phyloP scores from a whole-genome alignment of 1,140 invertebrate species.

The Arctopsyche grandis region DNA sequence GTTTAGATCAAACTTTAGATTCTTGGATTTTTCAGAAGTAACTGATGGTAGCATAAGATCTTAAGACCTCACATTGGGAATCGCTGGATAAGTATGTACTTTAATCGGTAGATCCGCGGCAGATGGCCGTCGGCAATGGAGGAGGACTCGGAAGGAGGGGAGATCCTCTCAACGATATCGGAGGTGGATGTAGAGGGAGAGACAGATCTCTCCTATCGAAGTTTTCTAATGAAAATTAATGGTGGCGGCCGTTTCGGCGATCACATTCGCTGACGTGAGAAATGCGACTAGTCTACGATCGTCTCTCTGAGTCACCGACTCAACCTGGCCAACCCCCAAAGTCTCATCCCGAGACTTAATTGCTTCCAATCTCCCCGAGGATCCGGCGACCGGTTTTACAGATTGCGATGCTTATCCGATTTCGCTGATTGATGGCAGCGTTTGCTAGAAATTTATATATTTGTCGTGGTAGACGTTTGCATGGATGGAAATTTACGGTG shows the following conservation, averaged over 20 bases:
- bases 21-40: too few species aligned
- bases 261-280: constrained; percentile 43
- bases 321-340: neutral
- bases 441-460: neutral
- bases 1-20: too few species aligned
- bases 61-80: too few species aligned
- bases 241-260: constrained; percentile 29
- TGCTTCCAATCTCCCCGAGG: constrained; percentile 26
- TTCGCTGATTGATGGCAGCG: constrained; percentile 5
- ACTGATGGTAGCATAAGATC: neutral
- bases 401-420: neutral
- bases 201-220: constrained; percentile 42
- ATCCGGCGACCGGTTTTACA: neutral
- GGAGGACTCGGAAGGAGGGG: constrained; percentile 16
- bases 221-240: constrained; percentile 51
- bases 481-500: neutral
- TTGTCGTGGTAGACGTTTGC: neutral
- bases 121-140: constrained; percentile 20
- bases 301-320: constrained; percentile 6
- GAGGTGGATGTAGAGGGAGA: constrained; percentile 7
- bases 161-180: constrained; percentile 8
- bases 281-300: constrained; percentile 17
- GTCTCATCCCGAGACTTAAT: constrained; percentile 20
- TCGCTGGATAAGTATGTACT: too few species aligned
- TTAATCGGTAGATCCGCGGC: constrained; percentile 27